Evolutionary conservation across 2,888 invertebrate genomes (phyloP), one percentile per base, ranked within the genome.

Genomic region (Dryobotodes eremita): DNA sequence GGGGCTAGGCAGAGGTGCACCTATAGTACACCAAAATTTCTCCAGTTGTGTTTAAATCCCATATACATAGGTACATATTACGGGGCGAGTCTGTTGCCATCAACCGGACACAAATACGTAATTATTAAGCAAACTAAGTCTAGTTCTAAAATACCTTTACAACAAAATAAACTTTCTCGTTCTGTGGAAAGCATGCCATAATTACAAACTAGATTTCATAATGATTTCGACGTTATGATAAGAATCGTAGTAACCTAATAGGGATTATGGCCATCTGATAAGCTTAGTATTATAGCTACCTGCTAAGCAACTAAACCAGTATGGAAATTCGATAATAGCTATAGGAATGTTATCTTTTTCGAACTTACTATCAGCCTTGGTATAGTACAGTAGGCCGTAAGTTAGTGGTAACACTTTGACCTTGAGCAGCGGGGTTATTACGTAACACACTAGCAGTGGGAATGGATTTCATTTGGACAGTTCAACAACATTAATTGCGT

Each of bases 281-380:
- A 31, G 48, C 26, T 15, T 26, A 50, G 50, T 69, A 53, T 20
- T 59, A 26, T 46, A 68, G 64, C 69, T 69, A 48, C 26, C 20
- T 64, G 26, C 75, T 53, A 15, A 26, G 42, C 50, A 57, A 55
- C 48, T 69, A 50, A 55, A 83, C 83, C 48, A 20, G 83, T 83
- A 82, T 82, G 82, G 68, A 70, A 70, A 82, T 81, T 57, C 1
- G 23, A 36, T 50, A 78, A 50, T 36, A 64, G 8, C 23, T 57
- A 50, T 31, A 57, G 31, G 48, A 79, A 70, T 50, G 23, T 53
- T 36, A 70, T 81, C n/a, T 61, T 42, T 64, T 26, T 82, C 23
- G 10, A 50, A 80, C 15, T 69, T 59, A 77, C 17, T 36, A 20
- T 8, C 57, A 50, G 31, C 53, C 77, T 77, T 64, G 36, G 15